Evolutionary conservation across 2,888 invertebrate species (phyloP), one percentile per base, ranked within the genome.

Genomic region (Eupithecia vulgata): DNA sequence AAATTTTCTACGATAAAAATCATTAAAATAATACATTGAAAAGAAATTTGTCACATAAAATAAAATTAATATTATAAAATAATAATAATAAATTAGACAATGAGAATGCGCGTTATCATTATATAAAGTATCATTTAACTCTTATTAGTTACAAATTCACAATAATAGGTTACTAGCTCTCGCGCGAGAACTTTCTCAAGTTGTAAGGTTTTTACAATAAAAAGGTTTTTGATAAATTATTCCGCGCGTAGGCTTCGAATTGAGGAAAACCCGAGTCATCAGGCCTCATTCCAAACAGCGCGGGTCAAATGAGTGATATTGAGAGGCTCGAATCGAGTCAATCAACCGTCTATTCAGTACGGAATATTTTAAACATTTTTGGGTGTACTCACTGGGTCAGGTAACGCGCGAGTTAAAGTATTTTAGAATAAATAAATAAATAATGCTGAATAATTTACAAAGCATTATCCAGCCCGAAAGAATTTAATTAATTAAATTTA

Each of bases 321-420:
- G 76, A 78, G 76, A 72, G 76, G 45, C 68, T 34, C 68, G 72
- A 68, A 78, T 77, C 74, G 75, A 77, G 75, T 78, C 77, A 80
- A 80, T 80, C 80, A 80, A 64, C 69, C 72, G 59, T 15, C 78
- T 75, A 80, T 80, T 80, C 79, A 78, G 70, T 67, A 35, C 69
- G 21, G 72, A 77, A 79, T 78, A 80, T 77, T 77, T 80, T 76
- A 77, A 78, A 79, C 74, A 76, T 75, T 78, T 74, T 72, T 67
- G 69, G 67, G 71, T 65, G 45, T 73, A 76, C 79, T 70, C 79
- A 80, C 79, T 77, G 57, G 68, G 72, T 4, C 6, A n/a, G 5
- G 10, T 71, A 64, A 40, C 73, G 76, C 71, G 35, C 69, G 62
- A 25, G 5, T n/a, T 6, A 34, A 52, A 52, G 12, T 25, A 57